phyloP scores from a whole-genome alignment of 2,113 vertebrate genomes.

The Sigmodon hispidus region DNA sequence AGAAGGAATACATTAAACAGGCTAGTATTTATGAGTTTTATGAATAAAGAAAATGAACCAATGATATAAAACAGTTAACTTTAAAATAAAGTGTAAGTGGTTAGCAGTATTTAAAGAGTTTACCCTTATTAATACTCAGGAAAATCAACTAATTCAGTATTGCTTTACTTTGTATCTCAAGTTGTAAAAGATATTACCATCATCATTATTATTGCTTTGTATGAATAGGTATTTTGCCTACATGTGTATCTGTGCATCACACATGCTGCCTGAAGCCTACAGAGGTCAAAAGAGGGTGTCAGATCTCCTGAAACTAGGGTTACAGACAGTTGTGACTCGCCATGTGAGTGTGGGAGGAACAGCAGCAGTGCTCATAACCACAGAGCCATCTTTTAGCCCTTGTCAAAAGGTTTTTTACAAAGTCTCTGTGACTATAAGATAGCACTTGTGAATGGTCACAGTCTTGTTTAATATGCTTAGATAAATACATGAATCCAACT shows the following conservation, averaged over 20 bases:
- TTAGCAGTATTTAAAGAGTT: constrained; percentile 27
- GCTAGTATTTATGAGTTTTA: neutral
- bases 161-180: constrained; percentile 33
- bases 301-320: neutral
- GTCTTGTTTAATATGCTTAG: neutral
- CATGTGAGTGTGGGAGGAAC: neutral
- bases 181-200: neutral
- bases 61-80: neutral
- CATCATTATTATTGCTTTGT: neutral
- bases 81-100: constrained; percentile 37
- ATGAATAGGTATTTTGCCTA: too few relatives aligned
- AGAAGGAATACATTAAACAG: neutral
- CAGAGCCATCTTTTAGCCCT: neutral
- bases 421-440: neutral
- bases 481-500: neutral
- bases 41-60: neutral
- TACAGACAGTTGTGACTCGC: neutral
- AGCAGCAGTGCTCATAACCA: neutral
- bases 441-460: neutral
- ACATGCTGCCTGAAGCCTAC: neutral
- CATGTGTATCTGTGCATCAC: neutral
- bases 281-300: neutral
- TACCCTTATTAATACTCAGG: neutral
- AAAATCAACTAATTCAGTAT: neutral
- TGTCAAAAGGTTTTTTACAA: neutral